phyloP scores from a whole-genome alignment of 64 coral and sea anemone species.

The Trachythela sp. region DNA sequence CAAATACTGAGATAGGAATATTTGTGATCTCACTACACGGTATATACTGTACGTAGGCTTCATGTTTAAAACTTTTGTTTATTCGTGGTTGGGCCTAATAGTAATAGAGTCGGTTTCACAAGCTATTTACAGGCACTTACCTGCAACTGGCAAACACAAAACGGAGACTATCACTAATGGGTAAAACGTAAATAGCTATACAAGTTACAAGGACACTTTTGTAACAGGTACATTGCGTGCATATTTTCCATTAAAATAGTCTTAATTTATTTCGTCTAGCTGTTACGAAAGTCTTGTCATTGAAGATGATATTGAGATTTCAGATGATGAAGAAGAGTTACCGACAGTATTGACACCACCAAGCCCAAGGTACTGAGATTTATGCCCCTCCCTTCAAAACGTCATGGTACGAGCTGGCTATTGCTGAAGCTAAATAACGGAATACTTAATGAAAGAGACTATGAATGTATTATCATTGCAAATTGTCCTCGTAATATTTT shows the following conservation, averaged over 20 bases:
- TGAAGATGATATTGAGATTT: constrained; percentile 7
- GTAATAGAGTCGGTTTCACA: too few relatives aligned
- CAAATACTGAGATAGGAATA: not conserved
- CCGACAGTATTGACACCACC: not conserved
- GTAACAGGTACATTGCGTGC: not conserved
- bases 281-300: not conserved
- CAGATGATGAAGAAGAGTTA: not conserved
- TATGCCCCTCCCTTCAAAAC: not conserved
- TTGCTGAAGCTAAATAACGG: not conserved
- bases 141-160: too few relatives aligned
- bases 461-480: not conserved
- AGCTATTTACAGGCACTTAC: too few relatives aligned
- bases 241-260: not conserved
- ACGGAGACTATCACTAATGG: too few relatives aligned
- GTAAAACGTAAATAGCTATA: too few relatives aligned
- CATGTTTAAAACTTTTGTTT: too few relatives aligned
- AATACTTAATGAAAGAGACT: not conserved
- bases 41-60: not conserved
- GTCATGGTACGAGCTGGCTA: not conserved
- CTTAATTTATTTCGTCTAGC: not conserved
- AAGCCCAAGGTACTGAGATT: not conserved
- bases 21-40: not conserved
- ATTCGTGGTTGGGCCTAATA: too few relatives aligned
- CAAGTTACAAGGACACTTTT: too few relatives aligned
- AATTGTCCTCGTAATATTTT: not conserved